These are phyloP conservation scores for Clusia tigrina DNA, from an alignment of 2,888 invertebrate species.

Conservation along the genomic window DNA sequence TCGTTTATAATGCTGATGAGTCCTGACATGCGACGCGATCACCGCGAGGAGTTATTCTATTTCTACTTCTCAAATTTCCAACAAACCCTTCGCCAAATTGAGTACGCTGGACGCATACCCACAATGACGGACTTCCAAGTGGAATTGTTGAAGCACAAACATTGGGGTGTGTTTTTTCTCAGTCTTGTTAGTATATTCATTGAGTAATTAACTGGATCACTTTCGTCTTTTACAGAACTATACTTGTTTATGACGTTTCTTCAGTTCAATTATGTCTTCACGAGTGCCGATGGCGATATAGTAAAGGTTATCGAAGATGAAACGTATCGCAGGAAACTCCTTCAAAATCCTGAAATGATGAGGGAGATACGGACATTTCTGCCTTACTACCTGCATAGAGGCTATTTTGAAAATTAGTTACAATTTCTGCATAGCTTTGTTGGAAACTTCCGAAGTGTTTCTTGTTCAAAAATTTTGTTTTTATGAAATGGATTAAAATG, in stretches of 20 bases:
- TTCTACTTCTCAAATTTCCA: slow-evolving; percentile 25
- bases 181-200: not conserved
- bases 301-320: not conserved
- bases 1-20: slow-evolving; percentile 23
- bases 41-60: slow-evolving; percentile 26
- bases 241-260: slow-evolving; percentile 4
- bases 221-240: slow-evolving; percentile 12
- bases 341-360: slow-evolving; percentile 6
- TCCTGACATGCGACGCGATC: slow-evolving; percentile 15
- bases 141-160: slow-evolving; percentile 25
- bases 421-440: no score
- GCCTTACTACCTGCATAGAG: slow-evolving; percentile 9
- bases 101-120: slow-evolving; percentile 27
- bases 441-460: no score
- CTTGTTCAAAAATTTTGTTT: no score
- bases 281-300: not conserved
- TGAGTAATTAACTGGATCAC: not conserved
- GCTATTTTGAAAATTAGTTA: slow-evolving; percentile 17
- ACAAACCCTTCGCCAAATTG: slow-evolving; percentile 17
- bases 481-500: no score
- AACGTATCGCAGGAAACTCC: not conserved
- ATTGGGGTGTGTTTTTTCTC: slow-evolving; percentile 22
- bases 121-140: slow-evolving; percentile 27
- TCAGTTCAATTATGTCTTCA: not conserved
- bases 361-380: slow-evolving; percentile 10